These are phyloP conservation scores for Drosophila falleni DNA, from an alignment of 2,888 invertebrate species.

Conservation along the genomic window DNA sequence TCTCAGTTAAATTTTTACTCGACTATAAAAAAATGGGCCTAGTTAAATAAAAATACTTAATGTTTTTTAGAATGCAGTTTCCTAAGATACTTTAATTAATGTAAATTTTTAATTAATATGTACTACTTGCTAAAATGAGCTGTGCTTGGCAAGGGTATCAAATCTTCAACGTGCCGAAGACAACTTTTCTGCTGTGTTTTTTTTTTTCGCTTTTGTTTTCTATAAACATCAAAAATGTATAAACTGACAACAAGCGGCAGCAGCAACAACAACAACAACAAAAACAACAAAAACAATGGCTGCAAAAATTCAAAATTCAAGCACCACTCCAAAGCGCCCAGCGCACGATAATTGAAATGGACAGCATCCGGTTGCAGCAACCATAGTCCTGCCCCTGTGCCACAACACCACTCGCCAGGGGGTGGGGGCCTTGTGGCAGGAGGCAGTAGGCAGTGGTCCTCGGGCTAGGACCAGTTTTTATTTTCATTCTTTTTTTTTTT, in stretches of 20 bases:
- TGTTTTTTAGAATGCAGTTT: too few species aligned
- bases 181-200: background rate
- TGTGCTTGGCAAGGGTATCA: background rate
- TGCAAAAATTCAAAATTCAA: conserved; percentile 82
- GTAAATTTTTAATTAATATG: too few species aligned
- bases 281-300: conserved; percentile 50
- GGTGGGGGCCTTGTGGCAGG: background rate
- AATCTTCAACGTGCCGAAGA: background rate
- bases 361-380: conserved; percentile 79
- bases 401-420: background rate
- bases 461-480: conserved; percentile 26
- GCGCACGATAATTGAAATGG: conserved; percentile 82
- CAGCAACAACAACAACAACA: conserved; percentile 30
- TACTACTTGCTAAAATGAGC: too few species aligned
- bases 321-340: conserved; percentile 74
- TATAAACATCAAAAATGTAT: conserved; percentile 67
- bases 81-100: too few species aligned
- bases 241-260: conserved; percentile 62
- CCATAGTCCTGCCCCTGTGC: conserved; percentile 5
- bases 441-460: background rate
- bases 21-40: too few species aligned
- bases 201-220: conserved; percentile 28
- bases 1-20: too few species aligned
- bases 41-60: too few species aligned
- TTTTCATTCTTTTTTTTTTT: background rate